phyloP scores from a whole-genome alignment of 2,888 invertebrate species.

The Epinotia demarniana region DNA sequence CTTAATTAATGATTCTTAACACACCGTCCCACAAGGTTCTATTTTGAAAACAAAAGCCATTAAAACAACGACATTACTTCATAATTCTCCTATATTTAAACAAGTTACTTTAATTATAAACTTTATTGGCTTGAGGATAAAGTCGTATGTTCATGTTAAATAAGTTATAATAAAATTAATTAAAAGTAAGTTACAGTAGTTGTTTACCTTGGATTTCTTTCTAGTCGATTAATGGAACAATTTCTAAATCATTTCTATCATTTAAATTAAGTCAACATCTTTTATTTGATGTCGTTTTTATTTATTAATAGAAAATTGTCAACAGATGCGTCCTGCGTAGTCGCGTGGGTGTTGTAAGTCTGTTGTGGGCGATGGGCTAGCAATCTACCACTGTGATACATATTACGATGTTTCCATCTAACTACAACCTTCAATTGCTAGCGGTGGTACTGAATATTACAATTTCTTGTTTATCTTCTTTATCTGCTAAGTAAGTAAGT shows the following conservation, averaged over 20 bases:
- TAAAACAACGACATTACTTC: slow-evolving; percentile 6
- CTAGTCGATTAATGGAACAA: slow-evolving; percentile 32
- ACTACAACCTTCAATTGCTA: too few relatives aligned
- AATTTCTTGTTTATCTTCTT: too few relatives aligned
- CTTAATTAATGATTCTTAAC: slow-evolving; percentile 40
- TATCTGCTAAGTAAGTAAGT: too few relatives aligned
- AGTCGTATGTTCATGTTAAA: background rate
- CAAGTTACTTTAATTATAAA: background rate
- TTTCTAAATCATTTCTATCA: slow-evolving; percentile 33
- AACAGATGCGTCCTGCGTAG: too few relatives aligned
- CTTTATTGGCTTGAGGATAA: background rate
- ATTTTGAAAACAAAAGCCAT: slow-evolving; percentile 43
- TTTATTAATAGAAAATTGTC: too few relatives aligned
- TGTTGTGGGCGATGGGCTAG: too few relatives aligned
- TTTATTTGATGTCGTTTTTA: background rate
- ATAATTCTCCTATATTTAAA: background rate
- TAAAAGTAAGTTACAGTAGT: slow-evolving; percentile 3
- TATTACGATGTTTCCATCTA: too few relatives aligned
- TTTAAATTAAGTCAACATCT: slow-evolving; percentile 16
- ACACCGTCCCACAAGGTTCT: slow-evolving; percentile 34
- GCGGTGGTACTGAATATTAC: too few relatives aligned
- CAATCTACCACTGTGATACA: too few relatives aligned
- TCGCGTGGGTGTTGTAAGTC: too few relatives aligned
- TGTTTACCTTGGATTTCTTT: slow-evolving; percentile 36
- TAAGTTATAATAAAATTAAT: background rate